A percentile compares a stretch with the other conserved stretches of the same genome.
Conservation (phyloP, 2,797 vertebrate species). For the Hippoglossus hippoglossus region DNA sequence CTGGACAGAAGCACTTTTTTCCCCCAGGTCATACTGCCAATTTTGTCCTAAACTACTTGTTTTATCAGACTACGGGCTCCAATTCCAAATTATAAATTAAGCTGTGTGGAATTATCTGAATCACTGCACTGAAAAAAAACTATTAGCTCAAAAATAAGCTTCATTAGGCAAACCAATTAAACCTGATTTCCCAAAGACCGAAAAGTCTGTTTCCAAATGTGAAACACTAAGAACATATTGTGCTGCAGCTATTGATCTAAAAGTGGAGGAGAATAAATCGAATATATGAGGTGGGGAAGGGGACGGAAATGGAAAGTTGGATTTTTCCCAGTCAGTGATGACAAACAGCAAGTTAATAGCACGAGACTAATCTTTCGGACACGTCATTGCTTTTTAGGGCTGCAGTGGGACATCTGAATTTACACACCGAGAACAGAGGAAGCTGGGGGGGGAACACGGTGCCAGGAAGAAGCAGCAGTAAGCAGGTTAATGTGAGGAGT, state of each 20-base stretch:
- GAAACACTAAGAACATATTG: not conserved
- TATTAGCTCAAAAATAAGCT: conserved; percentile 2
- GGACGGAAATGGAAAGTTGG: not conserved
- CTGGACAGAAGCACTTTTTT: not conserved
- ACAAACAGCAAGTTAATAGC: conserved; percentile 23
- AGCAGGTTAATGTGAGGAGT: conserved; percentile 59
- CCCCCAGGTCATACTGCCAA: not conserved
- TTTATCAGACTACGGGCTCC: not conserved
- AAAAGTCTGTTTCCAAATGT: conserved; percentile 1
- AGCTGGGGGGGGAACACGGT: conserved; percentile 21
- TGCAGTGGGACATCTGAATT: conserved; percentile 58
- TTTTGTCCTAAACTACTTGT: not conserved
- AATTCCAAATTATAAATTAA: not conserved
- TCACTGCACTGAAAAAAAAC: not conserved
- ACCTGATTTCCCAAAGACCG: not conserved
- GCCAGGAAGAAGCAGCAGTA: conserved; percentile 49
- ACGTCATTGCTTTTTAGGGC: conserved; percentile 42
- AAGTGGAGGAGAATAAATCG: not conserved
- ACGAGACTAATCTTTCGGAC: conserved; percentile 47
- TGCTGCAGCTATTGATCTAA: not conserved
- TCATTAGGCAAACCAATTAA: conserved; percentile 9
- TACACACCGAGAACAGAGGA: conserved; percentile 59
- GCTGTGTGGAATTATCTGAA: conserved; percentile 15
- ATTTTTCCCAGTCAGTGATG: conserved; percentile 2
- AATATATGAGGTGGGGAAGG: not conserved